Percentiles rank a stretch among this genome's conserved stretches.
These are phyloP conservation scores for Apoda limacodes DNA, from an alignment of 2,888 invertebrate genomes.

Conservation along the genomic window DNA sequence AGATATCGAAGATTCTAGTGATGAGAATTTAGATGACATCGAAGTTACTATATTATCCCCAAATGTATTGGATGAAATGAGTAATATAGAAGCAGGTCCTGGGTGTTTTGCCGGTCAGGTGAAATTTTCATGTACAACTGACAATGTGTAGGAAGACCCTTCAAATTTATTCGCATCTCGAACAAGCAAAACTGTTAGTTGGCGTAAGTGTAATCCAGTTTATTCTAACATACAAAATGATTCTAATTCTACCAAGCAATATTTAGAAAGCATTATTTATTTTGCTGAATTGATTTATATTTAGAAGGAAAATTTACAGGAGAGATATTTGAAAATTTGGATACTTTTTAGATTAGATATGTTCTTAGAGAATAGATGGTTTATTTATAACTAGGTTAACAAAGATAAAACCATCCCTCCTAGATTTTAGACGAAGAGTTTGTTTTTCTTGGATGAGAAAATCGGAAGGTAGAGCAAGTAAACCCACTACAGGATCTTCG, in stretches of 20 bases:
- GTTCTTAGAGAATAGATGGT: no score
- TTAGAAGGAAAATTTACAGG: constrained; percentile 2
- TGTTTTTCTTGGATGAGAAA: no score
- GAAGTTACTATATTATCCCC: constrained; percentile 4
- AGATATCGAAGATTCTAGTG: constrained; percentile 5
- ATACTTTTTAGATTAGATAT: no score
- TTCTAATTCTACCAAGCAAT: constrained; percentile 5
- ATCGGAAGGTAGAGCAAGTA: no score
- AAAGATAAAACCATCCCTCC: no score
- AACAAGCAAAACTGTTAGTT: constrained; percentile 3
- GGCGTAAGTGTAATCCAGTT: constrained; percentile 2
- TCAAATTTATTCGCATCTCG: constrained; percentile 2
- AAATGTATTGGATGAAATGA: constrained; percentile 3
- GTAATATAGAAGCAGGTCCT: constrained; percentile 1
- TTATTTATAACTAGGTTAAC: no score
- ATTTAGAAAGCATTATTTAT: neutral
- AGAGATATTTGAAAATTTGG: constrained; percentile 6
- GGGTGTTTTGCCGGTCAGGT: constrained; percentile 6
- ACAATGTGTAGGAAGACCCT: constrained; percentile 2
- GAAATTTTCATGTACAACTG: constrained; percentile 6
- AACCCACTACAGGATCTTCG: no score
- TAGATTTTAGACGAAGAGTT: no score
- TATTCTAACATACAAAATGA: constrained; percentile 1
- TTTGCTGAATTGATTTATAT: no score
- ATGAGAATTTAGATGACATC: constrained; percentile 8